These are phyloP conservation scores for Stictocephala bisonia DNA, from an alignment of 2,888 invertebrate species.

Conservation along the genomic window DNA sequence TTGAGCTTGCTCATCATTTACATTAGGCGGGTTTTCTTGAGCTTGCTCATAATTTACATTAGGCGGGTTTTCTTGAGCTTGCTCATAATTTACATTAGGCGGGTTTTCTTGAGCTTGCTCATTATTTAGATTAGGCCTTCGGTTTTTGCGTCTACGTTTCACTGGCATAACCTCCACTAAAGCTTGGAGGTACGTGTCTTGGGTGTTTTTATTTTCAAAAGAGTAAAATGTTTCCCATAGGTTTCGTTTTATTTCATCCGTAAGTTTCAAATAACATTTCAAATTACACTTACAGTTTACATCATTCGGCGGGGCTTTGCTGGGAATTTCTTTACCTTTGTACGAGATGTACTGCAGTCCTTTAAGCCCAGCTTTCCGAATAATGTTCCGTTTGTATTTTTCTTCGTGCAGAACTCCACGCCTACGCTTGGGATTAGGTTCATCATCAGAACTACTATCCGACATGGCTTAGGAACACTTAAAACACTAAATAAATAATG, in stretches of 20 bases:
- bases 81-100: no score
- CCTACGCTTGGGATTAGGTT: constrained; percentile 43
- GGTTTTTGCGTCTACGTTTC: no score
- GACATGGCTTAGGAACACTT: constrained; percentile 18
- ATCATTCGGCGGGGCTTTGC: not conserved
- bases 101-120: no score
- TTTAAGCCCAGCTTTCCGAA: constrained; percentile 29
- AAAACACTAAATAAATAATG: not conserved
- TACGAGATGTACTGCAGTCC: constrained; percentile 31
- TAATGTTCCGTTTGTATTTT: constrained; percentile 43
- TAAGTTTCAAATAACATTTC: constrained; percentile 29
- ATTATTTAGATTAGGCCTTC: no score
- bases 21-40: not conserved
- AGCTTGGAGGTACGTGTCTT: no score
- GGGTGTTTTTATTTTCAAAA: no score
- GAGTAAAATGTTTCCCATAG: no score
- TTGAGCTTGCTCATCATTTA: not conserved
- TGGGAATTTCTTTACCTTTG: constrained; percentile 33
- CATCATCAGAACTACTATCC: constrained; percentile 41
- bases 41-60: no score
- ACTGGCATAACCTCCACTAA: no score
- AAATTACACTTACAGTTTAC: constrained; percentile 9
- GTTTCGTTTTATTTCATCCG: constrained; percentile 15
- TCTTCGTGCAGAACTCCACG: constrained; percentile 45
- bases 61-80: no score